Conservation (phyloP, 2,888 invertebrate genomes). For the Orchesellides sinensis region DNA sequence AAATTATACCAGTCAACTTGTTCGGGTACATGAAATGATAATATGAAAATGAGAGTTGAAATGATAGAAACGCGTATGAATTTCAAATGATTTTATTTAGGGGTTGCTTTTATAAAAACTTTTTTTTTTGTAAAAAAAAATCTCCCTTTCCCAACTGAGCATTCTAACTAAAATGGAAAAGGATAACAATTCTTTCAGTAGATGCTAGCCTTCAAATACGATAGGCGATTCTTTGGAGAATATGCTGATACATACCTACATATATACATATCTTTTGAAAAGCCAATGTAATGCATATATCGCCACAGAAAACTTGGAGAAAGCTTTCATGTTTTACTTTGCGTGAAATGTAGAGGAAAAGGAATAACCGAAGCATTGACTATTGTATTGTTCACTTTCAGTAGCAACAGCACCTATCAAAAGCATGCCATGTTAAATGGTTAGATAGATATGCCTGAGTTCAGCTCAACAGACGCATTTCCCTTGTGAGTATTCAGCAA, state of each 20-base stretch:
- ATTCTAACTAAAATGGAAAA: conserved; percentile 41
- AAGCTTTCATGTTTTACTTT: conserved; percentile 22
- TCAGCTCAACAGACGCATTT: conserved; percentile 50
- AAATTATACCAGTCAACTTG: conserved; percentile 31
- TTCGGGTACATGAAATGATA: conserved; percentile 3
- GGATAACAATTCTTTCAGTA: background rate
- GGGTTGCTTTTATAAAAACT: conserved; percentile 6
- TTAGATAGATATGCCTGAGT: conserved; percentile 8
- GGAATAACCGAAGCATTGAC: conserved; percentile 54
- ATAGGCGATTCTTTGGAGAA: no score
- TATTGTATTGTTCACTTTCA: conserved; percentile 52
- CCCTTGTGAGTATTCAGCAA: conserved; percentile 70
- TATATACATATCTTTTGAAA: no score
- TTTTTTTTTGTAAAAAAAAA: conserved; percentile 5
- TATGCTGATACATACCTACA: no score
- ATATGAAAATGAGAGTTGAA: conserved; percentile 64
- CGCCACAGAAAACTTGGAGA: no score
- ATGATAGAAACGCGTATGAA: conserved; percentile 70
- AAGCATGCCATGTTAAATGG: background rate
- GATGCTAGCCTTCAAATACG: background rate
- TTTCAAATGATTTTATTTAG: conserved; percentile 68
- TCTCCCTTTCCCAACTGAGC: conserved; percentile 49
- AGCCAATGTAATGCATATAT: no score
- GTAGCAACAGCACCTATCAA: conserved; percentile 5
- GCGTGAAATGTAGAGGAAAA: conserved; percentile 59